phyloP scores from a whole-genome alignment of 2,797 vertebrate genomes.

The Clarias laeviceps region DNA sequence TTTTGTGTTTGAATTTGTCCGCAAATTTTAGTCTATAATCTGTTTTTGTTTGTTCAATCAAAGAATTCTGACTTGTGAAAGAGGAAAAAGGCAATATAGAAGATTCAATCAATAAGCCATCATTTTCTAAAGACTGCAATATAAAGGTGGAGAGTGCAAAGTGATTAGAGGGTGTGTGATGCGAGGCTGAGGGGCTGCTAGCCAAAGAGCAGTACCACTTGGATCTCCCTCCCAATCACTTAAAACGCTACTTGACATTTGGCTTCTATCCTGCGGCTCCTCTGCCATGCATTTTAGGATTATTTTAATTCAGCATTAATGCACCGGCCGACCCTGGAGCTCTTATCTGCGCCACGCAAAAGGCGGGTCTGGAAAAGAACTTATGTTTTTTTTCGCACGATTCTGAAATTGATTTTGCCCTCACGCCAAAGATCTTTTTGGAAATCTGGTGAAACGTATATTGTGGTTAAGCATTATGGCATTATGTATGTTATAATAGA shows the following conservation, averaged over 20 bases:
- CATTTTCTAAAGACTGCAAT: conserved; percentile 52
- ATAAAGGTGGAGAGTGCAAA: conserved; percentile 41
- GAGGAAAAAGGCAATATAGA: background rate
- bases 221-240: conserved; percentile 62
- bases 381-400: conserved; percentile 67
- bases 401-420: conserved; percentile 71
- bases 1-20: background rate
- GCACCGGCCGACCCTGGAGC: conserved; percentile 74
- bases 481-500: background rate
- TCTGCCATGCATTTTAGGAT: conserved; percentile 79
- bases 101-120: conserved; percentile 47
- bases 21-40: background rate
- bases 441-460: conserved; percentile 31
- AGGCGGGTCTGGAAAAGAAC: conserved; percentile 69
- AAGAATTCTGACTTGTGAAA: conserved; percentile 6
- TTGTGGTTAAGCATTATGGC: conserved; percentile 22
- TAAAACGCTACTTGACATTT: conserved; percentile 83
- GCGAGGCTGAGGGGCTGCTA: conserved; percentile 43
- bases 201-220: conserved; percentile 56
- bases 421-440: conserved; percentile 31
- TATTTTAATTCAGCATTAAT: conserved; percentile 81
- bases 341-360: conserved; percentile 77
- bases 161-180: conserved; percentile 48
- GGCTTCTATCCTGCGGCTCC: conserved; percentile 75
- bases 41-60: conserved; percentile 15